Conservation (phyloP, 2,113 vertebrate species). For the Xiphophorus maculatus region DNA sequence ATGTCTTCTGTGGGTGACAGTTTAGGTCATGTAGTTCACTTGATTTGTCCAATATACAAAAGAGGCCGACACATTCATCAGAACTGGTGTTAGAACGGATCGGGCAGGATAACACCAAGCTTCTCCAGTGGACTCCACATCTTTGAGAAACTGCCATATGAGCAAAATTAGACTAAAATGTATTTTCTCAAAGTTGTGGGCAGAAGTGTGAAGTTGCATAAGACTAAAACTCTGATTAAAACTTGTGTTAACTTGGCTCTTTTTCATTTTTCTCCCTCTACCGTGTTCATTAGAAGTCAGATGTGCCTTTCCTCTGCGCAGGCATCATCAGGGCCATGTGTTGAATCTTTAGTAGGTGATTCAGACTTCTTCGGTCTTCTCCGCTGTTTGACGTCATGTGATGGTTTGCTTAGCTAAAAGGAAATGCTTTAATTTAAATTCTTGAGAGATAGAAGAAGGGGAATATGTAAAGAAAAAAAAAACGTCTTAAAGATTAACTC, state of each 20-base stretch:
- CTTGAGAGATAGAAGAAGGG: background rate
- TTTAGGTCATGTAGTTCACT: background rate
- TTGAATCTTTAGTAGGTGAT: slow-evolving; percentile 61
- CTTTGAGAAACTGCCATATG: background rate
- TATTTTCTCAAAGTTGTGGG: background rate
- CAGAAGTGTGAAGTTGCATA: background rate
- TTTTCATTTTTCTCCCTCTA: background rate
- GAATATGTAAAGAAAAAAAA: accelerated
- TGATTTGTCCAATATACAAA: background rate
- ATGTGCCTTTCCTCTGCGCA: slow-evolving; percentile 1
- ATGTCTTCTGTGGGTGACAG: no score
- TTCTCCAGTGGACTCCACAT: background rate
- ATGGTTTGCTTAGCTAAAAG: background rate
- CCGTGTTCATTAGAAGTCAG: slow-evolving; percentile 19
- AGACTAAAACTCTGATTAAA: background rate
- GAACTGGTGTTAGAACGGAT: background rate
- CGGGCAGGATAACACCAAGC: background rate
- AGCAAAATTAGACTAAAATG: background rate
- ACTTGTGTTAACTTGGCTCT: background rate
- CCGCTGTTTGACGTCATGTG: slow-evolving; percentile 56
- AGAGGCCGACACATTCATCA: background rate
- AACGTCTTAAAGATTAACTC: accelerated
- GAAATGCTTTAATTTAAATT: slow-evolving; percentile 25
- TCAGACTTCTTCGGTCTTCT: slow-evolving; percentile 40
- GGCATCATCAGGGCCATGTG: slow-evolving; percentile 23